phyloP scores from a whole-genome alignment of 2,113 vertebrate species.

The Psilopogon haemacephalus region DNA sequence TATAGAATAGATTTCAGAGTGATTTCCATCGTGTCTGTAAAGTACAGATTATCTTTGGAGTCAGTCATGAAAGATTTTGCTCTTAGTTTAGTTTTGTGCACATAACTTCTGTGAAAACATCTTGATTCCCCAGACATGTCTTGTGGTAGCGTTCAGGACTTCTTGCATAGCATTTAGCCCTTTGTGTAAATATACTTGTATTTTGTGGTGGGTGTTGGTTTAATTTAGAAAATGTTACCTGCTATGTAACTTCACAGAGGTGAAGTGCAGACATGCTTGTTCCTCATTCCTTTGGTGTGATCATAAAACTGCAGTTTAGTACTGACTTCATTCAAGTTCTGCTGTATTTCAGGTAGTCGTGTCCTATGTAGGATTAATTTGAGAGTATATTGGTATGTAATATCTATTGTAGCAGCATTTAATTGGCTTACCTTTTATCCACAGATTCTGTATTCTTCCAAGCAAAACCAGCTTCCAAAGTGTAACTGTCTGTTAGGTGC shows the following conservation, averaged over 20 bases:
- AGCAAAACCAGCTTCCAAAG: background rate
- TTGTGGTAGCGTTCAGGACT: background rate
- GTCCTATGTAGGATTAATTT: background rate
- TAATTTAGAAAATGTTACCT: background rate
- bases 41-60: background rate
- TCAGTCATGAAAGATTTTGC: background rate
- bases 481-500: background rate
- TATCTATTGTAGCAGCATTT: background rate
- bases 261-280: background rate
- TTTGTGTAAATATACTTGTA: background rate
- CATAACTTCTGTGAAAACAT: background rate
- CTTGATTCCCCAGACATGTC: background rate
- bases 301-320: background rate
- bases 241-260: background rate
- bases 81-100: background rate
- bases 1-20: background rate
- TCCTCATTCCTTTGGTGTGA: background rate
- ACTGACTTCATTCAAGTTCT: background rate
- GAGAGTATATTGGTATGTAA: background rate
- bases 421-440: background rate
- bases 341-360: background rate
- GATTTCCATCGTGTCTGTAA: background rate
- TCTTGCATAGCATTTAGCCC: background rate
- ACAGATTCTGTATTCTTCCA: background rate
- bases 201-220: background rate